Conservation (phyloP, 2,113 vertebrate genomes). For the Lophius piscatorius region DNA sequence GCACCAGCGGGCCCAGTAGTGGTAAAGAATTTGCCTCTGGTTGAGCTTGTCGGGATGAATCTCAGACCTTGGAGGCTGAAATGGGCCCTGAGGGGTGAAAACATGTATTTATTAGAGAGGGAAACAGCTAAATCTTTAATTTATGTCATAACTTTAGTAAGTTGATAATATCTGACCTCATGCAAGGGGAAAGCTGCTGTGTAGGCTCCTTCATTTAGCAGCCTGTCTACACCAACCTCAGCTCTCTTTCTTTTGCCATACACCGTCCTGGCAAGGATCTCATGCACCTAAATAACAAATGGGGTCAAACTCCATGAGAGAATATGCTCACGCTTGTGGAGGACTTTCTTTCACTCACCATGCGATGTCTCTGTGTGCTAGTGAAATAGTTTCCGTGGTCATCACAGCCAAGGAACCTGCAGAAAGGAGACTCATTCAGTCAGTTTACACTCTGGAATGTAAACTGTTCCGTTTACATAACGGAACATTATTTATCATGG, state of each 20-base stretch:
- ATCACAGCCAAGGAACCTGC: slow-evolving; percentile 81
- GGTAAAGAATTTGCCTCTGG: slow-evolving; percentile 78
- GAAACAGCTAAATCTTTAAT: not conserved
- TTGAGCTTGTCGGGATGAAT: slow-evolving; percentile 75
- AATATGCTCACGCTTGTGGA: not conserved
- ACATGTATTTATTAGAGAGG: not conserved
- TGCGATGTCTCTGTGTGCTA: slow-evolving; percentile 79
- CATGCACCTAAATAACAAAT: slow-evolving; percentile 73
- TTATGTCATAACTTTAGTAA: not conserved
- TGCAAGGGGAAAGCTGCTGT: slow-evolving; percentile 80
- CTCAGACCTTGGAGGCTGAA: slow-evolving; percentile 68
- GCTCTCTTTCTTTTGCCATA: slow-evolving; percentile 80
- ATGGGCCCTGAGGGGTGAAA: slow-evolving; percentile 69
- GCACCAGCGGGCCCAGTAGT: slow-evolving; percentile 83
- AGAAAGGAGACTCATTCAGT: not conserved
- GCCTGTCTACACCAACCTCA: slow-evolving; percentile 79
- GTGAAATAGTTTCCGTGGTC: slow-evolving; percentile 77
- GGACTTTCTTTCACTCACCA: slow-evolving; percentile 72
- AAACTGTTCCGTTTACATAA: no score
- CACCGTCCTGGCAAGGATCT: slow-evolving; percentile 78
- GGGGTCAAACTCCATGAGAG: not conserved
- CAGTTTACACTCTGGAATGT: not conserved
- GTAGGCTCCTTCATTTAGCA: slow-evolving; percentile 79
- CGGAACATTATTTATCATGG: no score
- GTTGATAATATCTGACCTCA: slow-evolving; percentile 65